These are phyloP conservation scores for Pantelozetes paolii DNA, from an alignment of 2,888 invertebrate genomes.

Conservation along the genomic window DNA sequence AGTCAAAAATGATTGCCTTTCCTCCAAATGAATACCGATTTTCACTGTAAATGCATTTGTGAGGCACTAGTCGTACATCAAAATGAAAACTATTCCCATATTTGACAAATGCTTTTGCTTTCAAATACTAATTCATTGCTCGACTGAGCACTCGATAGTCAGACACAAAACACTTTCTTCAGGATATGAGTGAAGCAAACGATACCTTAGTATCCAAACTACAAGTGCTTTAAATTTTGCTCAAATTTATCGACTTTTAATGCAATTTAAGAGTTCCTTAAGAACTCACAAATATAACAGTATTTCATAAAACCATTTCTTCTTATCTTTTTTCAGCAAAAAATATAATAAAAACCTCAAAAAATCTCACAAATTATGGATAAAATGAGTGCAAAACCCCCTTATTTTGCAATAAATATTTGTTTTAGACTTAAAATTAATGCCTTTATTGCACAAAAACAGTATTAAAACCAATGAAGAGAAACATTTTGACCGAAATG, in stretches of 20 bases:
- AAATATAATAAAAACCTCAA: too few relatives aligned
- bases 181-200: background rate
- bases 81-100: background rate
- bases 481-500: background rate
- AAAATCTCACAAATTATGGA: too few relatives aligned
- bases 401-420: too few relatives aligned
- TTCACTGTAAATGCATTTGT: background rate
- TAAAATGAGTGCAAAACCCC: too few relatives aligned
- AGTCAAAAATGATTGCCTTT: conserved; percentile 23
- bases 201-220: background rate
- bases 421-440: too few relatives aligned
- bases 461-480: background rate
- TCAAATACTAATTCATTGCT: conserved; percentile 20
- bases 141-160: background rate
- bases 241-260: background rate
- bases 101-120: background rate
- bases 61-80: background rate
- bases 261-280: background rate
- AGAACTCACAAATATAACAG: background rate
- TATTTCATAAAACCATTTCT: background rate
- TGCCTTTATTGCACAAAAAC: background rate
- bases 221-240: background rate
- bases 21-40: background rate
- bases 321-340: background rate
- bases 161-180: background rate